A percentile compares a stretch with the other conserved stretches of the same genome.
These are phyloP conservation scores for Drosophila mettleri DNA, from an alignment of 2,888 invertebrate genomes.

Conservation along the genomic window DNA sequence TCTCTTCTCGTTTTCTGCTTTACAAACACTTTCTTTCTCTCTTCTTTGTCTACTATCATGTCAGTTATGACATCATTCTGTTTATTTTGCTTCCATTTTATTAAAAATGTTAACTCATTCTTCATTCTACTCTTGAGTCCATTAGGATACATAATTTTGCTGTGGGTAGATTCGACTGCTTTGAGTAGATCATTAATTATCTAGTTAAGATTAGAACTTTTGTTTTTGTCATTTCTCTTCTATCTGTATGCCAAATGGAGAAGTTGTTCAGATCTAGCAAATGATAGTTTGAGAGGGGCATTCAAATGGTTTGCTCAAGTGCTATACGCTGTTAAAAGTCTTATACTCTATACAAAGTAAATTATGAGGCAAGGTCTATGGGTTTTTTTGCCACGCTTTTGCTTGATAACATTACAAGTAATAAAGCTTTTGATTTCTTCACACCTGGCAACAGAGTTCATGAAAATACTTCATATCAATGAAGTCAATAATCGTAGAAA, in stretches of 20 bases:
- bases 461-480: conserved; percentile 12
- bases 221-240: neutral
- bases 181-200: conserved; percentile 18
- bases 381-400: conserved; percentile 18
- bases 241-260: neutral
- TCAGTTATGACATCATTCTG: conserved; percentile 50
- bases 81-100: neutral
- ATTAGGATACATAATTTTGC: conserved; percentile 3
- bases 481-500: conserved; percentile 46
- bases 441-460: conserved; percentile 24
- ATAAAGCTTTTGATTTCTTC: conserved; percentile 7
- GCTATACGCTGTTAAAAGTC: neutral
- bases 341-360: conserved; percentile 9
- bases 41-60: neutral
- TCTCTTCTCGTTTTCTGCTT: conserved; percentile 14
- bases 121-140: conserved; percentile 2
- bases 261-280: neutral
- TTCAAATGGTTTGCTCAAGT: neutral
- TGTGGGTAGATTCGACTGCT: conserved; percentile 5
- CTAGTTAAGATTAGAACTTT: conserved; percentile 4
- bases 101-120: conserved; percentile 20
- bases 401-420: conserved; percentile 21
- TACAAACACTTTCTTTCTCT: conserved; percentile 32
- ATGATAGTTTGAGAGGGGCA: neutral
- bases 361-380: conserved; percentile 29